phyloP scores from a whole-genome alignment of 2,113 vertebrate genomes.

The Spilogale gracilis region DNA sequence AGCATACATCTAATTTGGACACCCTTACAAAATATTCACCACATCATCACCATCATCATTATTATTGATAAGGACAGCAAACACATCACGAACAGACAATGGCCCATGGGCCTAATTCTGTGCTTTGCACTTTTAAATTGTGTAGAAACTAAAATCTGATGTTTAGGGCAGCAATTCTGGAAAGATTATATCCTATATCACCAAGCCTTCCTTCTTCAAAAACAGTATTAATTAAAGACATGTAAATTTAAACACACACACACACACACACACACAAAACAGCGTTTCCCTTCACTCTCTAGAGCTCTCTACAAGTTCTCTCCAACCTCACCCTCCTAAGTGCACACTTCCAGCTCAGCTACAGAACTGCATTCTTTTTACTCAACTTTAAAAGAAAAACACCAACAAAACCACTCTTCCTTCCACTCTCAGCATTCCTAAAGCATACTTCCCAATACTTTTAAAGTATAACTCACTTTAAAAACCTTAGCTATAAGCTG shows the following conservation, averaged over 20 bases:
- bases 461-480: background rate
- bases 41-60: background rate
- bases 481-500: background rate
- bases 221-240: too few relatives aligned
- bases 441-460: background rate
- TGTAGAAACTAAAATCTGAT: background rate
- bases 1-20: conserved; percentile 19
- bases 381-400: background rate
- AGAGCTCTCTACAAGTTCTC: background rate
- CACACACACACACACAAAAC: too few relatives aligned
- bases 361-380: conserved; percentile 34
- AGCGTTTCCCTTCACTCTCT: background rate
- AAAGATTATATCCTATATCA: background rate
- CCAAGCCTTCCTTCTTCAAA: background rate
- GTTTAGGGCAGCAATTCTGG: background rate
- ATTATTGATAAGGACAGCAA: background rate
- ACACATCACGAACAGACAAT: background rate
- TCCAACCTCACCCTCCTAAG: background rate
- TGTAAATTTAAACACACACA: too few relatives aligned
- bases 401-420: conserved; percentile 49
- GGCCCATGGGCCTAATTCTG: background rate
- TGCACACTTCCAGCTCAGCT: background rate
- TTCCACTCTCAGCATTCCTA: conserved; percentile 50
- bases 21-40: background rate
- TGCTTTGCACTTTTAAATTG: background rate